Evolutionary conservation across 1,140 invertebrate species (phyloP), one percentile per base, ranked within the genome.

Genomic region (Drosophila setifemur): DNA sequence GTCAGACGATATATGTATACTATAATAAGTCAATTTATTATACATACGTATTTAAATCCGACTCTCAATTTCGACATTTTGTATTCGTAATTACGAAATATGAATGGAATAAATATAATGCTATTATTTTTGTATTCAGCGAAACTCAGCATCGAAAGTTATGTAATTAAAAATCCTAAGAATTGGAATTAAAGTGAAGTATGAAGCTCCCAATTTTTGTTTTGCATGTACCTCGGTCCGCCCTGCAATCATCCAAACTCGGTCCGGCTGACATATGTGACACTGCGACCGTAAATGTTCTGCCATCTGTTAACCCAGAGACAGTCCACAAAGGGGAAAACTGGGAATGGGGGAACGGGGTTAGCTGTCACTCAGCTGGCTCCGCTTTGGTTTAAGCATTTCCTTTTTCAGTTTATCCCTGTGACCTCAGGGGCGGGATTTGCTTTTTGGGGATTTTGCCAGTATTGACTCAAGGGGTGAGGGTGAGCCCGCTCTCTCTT

Each of bases 281-380:
- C 54, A 50, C 55, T 57, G 79, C 75, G 81, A 58, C 66, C 76
- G 81, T 73, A 85, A 86, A 86, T 85, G 75, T 86, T 86, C 75
- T 81, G 81, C 81, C 81, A 85, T 85, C 81, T 86, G 81, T 85
- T 81, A 85, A 47, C 71, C 70, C 68, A 74, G 71, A 49, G 60
- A 33, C 12, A 7, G 29, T 6, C 5, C 21, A 37, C 18, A 23
- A n/a, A 9, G 57, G 35, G 33, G 11, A 4, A 6, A 1, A 5
- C 16, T 11, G 44, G 44, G 1, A 16, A 1, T 4, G 48, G 55
- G 25, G 4, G 43, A 42, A 4, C 57, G 29, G 60, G 26, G 61
- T 57, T 25, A 49, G 43, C 61, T 64, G 57, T 64, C 61, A 64
- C 61, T 64, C 79, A 53, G 42, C 28, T 52, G 48, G 52, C 55